These are phyloP conservation scores for Protophormia terraenovae DNA, from an alignment of 2,888 invertebrate species.

Conservation along the genomic window DNA sequence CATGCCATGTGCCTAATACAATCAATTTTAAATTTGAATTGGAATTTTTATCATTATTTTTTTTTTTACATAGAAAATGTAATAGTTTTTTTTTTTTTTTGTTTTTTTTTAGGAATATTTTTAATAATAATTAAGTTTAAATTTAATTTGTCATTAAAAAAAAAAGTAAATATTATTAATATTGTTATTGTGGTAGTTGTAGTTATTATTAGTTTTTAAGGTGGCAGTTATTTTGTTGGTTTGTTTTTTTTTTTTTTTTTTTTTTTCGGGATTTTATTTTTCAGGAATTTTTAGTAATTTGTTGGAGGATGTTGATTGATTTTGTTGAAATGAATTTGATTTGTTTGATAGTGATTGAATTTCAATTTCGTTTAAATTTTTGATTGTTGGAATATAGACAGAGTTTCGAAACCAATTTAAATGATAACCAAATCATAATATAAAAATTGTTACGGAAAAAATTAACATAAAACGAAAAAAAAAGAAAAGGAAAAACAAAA, in stretches of 20 bases:
- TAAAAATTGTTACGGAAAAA: conserved; percentile 22
- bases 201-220: conserved; percentile 53
- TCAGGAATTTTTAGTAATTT: conserved; percentile 28
- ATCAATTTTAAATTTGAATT: conserved; percentile 67
- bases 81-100: conserved; percentile 65
- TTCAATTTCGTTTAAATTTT: conserved; percentile 10
- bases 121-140: conserved; percentile 38
- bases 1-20: conserved; percentile 82
- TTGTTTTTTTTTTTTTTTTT: conserved; percentile 16
- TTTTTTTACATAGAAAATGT: conserved; percentile 50
- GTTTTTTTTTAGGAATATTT: conserved; percentile 56
- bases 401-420: conserved; percentile 54
- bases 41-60: conserved; percentile 62
- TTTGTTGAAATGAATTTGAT: conserved; percentile 50
- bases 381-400: conserved; percentile 48
- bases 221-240: conserved; percentile 58
- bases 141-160: conserved; percentile 24
- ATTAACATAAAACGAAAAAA: conserved; percentile 50
- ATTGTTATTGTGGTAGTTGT: conserved; percentile 56
- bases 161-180: conserved; percentile 42
- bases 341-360: conserved; percentile 46
- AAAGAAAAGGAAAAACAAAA: conserved; percentile 50
- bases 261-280: conserved; percentile 33
- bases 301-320: conserved; percentile 39
- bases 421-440: conserved; percentile 58